phyloP scores from a whole-genome alignment of 2,113 vertebrate genomes.

The Callipepla californica region DNA sequence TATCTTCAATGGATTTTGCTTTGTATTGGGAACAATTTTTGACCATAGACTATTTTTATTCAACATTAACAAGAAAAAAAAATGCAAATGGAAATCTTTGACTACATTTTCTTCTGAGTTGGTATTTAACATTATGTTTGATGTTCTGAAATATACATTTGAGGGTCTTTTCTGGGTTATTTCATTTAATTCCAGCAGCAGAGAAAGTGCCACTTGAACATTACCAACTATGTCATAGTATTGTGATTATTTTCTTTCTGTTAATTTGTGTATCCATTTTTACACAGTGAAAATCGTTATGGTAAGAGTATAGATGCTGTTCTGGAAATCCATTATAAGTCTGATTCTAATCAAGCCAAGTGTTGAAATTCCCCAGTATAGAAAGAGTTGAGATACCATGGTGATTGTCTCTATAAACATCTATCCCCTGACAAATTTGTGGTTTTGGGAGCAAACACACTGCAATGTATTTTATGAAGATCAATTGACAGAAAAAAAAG shows the following conservation, averaged over 20 bases:
- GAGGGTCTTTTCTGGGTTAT: not conserved
- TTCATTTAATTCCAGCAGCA: not conserved
- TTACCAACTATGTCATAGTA: not conserved
- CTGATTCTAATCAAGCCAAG: constrained; percentile 28
- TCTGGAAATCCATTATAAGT: constrained; percentile 6
- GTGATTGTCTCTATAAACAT: constrained; percentile 55
- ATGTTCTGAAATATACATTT: not conserved
- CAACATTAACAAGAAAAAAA: not conserved
- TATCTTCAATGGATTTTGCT: not conserved
- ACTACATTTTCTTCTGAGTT: not conserved
- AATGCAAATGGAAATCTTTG: not conserved
- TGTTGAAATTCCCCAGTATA: constrained; percentile 21
- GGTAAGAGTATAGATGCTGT: not conserved
- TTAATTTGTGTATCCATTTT: not conserved
- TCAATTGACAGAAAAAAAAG: not conserved
- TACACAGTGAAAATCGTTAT: not conserved
- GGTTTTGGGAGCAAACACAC: not conserved
- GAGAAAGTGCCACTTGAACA: not conserved
- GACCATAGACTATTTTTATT: not conserved
- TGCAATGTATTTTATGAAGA: constrained; percentile 3
- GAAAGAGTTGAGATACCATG: constrained; percentile 37
- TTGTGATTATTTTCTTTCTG: not conserved
- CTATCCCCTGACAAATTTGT: constrained; percentile 26
- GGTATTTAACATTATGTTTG: not conserved
- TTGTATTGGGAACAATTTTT: not conserved